Evolutionary conservation across 1,140 invertebrate species (phyloP).

Genomic region (Drosophila leontia): DNA sequence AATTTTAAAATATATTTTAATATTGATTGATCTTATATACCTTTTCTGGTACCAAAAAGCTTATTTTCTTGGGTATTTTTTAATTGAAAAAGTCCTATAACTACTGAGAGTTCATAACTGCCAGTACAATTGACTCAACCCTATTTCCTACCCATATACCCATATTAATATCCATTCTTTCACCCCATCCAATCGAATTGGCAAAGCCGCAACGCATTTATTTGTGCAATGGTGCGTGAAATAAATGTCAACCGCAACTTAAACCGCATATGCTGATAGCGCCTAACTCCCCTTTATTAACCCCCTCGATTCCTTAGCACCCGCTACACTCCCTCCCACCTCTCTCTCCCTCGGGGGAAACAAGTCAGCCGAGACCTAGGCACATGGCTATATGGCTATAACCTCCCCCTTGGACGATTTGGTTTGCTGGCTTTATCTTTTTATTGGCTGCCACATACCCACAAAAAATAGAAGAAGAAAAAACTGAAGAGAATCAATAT

Average conservation of each 20-base stretch:
- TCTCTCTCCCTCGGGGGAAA: neutral
- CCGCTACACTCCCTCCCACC: slow-evolving; percentile 1
- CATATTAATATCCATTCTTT: slow-evolving; percentile 9
- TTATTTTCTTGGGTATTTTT: neutral
- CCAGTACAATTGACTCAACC: slow-evolving; percentile 1
- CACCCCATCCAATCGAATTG: slow-evolving; percentile 46
- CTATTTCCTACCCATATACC: slow-evolving; percentile 5
- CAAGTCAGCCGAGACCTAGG: slow-evolving; percentile 58
- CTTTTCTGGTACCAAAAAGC: neutral
- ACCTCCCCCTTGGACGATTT: slow-evolving; percentile 40
- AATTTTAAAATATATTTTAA: neutral
- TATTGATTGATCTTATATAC: neutral
- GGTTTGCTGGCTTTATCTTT: slow-evolving; percentile 68
- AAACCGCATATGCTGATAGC: slow-evolving; percentile 82
- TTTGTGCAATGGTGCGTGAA: slow-evolving; percentile 80
- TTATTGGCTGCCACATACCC: slow-evolving; percentile 69
- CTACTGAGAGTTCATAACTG: slow-evolving; percentile 2
- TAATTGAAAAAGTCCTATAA: neutral
- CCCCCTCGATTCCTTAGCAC: neutral
- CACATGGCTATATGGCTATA: slow-evolving; percentile 58
- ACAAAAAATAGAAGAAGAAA: slow-evolving; percentile 26
- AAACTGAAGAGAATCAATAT: slow-evolving; percentile 46
- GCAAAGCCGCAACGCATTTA: slow-evolving; percentile 77
- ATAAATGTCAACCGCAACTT: slow-evolving; percentile 83
- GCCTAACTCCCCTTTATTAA: slow-evolving; percentile 6